These are phyloP conservation scores for Imbricaverruca yamaguchii DNA, from an alignment of 2,888 invertebrate species.

Conservation along the genomic window DNA sequence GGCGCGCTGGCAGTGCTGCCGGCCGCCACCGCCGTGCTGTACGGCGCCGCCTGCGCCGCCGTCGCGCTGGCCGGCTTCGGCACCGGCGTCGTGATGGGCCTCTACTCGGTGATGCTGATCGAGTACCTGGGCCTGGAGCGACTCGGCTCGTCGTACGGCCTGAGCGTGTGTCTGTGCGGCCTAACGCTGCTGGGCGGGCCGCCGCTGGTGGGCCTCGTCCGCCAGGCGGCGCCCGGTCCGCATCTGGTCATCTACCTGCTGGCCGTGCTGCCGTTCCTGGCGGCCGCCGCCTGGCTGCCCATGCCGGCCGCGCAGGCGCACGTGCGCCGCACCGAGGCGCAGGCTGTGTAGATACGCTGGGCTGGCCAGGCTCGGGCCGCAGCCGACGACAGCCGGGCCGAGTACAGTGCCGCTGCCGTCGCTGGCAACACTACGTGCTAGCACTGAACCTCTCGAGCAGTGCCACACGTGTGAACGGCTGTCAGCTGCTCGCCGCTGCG, in stretches of 20 bases:
- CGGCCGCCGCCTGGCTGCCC: conserved; percentile 1
- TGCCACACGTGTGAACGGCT: too few relatives aligned
- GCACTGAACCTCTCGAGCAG: too few relatives aligned
- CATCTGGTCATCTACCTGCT: conserved; percentile 13
- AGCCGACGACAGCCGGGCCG: too few relatives aligned
- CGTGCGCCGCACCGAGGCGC: not conserved
- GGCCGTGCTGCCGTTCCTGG: not conserved
- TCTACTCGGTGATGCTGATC: conserved; percentile 79
- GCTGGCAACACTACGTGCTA: too few relatives aligned
- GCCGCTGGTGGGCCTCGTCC: conserved; percentile 66
- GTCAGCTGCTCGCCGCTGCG: too few relatives aligned
- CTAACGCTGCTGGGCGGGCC: conserved; percentile 72
- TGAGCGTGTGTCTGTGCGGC: conserved; percentile 75
- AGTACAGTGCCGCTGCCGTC: too few relatives aligned
- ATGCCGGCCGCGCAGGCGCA: conserved; percentile 3
- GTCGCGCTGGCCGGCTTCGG: conserved; percentile 56
- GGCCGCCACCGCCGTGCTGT: conserved; percentile 47
- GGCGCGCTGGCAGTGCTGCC: conserved; percentile 64
- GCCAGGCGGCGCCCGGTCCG: not conserved
- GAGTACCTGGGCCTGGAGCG: conserved; percentile 76
- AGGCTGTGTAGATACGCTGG: too few relatives aligned
- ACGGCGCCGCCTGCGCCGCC: not conserved
- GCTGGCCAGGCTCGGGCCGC: too few relatives aligned
- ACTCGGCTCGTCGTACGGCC: conserved; percentile 77
- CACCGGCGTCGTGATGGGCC: conserved; percentile 72